Base-by-base conservation (phyloP, 2,113 vertebrate species). In the Piprites chloris region DNA sequence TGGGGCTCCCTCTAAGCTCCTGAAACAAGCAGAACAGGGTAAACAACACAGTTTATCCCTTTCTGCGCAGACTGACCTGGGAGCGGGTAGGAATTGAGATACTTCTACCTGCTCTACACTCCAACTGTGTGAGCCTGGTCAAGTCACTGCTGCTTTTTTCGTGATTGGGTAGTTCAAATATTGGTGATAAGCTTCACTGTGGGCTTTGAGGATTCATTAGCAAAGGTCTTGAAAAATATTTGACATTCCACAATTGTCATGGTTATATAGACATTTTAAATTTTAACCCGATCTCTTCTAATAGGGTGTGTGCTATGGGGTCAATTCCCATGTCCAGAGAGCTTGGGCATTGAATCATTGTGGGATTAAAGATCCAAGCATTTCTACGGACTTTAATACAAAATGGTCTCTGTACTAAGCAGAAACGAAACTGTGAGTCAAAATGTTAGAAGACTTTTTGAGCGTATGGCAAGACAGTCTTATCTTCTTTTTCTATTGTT, bases 271-370 rank as follows among this genome's bases (percentile, higher is more conserved):
- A 19, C 6, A 18, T 16, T 21, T 41, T n/a, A 79, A 78, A 85
- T 72, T 35, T 73, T 75, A 71, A 71, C 47, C 27, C 53, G 46
- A 88, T 14, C 24, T 39, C 14, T 87, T 56, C 44, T 85, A 56
- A 49, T 16, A 52, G 9, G 2, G 2, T 55, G 5, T 1, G 0
- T 22, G 5, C 74, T 65, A 33, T 13, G 9, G 21, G 8, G 18
- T 86, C 24, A 58, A 19, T 77, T 84, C 19, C 41, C 28, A 14
- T 37, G 16, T 50, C 19, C 13, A 53, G 58, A 76, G 23, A 69
- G 9, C 14, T 53, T 55, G 18, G 58, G 35, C 37, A 78, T 61
- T 52, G 18, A 82, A 72, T 79, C 71, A 59, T 30, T 61, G 23
- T 63, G 6, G 14, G 17, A 53, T 62, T 69, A 78, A 53, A 84